Conservation (phyloP, 2,797 vertebrate genomes). For the Poeciliopsis infans region DNA sequence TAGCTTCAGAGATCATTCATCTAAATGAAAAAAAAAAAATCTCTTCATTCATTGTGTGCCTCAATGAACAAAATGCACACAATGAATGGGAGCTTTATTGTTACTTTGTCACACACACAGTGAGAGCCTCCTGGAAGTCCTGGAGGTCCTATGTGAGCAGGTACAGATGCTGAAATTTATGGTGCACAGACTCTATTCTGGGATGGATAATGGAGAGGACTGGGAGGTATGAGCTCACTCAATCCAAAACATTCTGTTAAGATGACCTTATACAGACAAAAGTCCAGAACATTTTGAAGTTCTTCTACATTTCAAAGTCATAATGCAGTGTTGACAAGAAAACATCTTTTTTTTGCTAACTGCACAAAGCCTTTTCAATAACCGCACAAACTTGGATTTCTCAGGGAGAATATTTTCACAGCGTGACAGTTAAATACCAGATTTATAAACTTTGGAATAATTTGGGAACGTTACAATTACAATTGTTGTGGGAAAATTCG, state of each 20-base stretch:
- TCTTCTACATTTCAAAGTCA: neutral
- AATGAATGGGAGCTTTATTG: neutral
- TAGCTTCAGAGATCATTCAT: neutral
- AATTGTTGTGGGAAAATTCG: neutral
- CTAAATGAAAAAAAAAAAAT: neutral
- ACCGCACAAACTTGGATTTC: slow-evolving; percentile 1
- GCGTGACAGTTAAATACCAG: slow-evolving; percentile 4
- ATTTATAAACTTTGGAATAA: slow-evolving; percentile 4
- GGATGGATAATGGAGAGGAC: neutral
- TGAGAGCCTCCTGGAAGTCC: neutral
- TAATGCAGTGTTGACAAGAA: neutral
- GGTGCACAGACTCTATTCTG: neutral
- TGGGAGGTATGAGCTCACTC: neutral
- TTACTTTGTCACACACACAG: neutral
- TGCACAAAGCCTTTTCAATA: slow-evolving; percentile 2
- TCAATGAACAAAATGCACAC: neutral
- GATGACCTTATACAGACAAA: neutral
- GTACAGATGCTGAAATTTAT: neutral
- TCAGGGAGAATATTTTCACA: slow-evolving; percentile 8
- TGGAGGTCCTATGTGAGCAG: neutral
- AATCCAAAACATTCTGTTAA: neutral
- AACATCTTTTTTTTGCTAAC: neutral
- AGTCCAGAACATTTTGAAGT: neutral
- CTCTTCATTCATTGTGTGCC: neutral
- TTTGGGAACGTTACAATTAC: slow-evolving; percentile 16